Conservation (phyloP, 2,797 vertebrate genomes). For the Sylvilagus floridanus region DNA sequence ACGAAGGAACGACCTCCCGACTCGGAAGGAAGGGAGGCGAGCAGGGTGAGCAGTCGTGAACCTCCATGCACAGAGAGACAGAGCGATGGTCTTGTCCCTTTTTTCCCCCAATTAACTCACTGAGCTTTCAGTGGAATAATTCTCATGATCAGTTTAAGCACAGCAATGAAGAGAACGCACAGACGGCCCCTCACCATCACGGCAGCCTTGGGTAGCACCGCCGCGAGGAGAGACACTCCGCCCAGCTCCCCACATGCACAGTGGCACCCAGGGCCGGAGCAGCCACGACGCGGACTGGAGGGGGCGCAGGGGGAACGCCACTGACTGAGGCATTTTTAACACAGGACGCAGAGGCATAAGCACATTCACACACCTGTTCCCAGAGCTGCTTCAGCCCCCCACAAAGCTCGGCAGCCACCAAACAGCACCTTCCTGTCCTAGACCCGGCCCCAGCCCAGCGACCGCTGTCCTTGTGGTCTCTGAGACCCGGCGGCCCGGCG, state of each 20-base stretch:
- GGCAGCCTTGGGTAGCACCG: no score
- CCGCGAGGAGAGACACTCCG: no score
- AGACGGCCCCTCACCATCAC: no score
- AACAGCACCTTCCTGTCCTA: neutral
- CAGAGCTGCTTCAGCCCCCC: neutral
- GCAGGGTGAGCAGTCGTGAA: neutral
- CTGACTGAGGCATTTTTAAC: neutral
- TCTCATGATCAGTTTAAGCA: neutral
- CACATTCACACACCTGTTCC: neutral
- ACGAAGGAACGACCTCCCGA: neutral
- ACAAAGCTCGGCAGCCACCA: neutral
- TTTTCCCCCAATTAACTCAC: neutral
- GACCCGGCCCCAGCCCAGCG: neutral
- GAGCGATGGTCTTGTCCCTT: neutral
- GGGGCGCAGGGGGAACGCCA: neutral
- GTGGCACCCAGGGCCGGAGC: neutral
- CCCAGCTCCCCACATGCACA: no score
- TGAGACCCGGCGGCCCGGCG: no score
- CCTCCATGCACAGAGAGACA: neutral
- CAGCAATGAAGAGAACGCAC: no score
- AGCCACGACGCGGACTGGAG: no score
- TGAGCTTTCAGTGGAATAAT: conserved; percentile 38
- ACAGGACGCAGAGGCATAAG: neutral
- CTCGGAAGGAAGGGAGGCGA: neutral
- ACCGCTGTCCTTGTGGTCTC: no score